Evolutionary conservation across 2,797 vertebrate genomes (phyloP).

Genomic region (Enteromius trimaculatus): DNA sequence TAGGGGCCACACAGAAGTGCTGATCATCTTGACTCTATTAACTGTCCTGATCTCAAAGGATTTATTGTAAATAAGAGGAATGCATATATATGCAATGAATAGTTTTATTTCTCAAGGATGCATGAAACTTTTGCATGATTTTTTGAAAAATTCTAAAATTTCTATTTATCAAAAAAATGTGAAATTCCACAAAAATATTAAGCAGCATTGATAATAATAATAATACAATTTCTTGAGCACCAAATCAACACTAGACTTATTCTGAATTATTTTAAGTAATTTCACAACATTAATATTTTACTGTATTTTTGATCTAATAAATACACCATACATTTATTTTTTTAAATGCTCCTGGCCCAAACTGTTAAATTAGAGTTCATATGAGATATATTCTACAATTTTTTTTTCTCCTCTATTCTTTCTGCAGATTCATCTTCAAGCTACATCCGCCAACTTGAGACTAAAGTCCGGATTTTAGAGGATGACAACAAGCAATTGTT

Average conservation of each 20-base stretch:
- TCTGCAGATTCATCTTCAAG: constrained; percentile 80
- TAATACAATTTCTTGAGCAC: not conserved
- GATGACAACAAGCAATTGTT: constrained; percentile 86
- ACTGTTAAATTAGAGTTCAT: not conserved
- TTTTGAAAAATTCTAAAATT: not conserved
- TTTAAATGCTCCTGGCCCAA: not conserved
- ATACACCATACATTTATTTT: not conserved
- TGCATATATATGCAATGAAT: not conserved
- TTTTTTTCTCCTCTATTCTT: not conserved
- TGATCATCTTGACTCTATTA: constrained; percentile 19
- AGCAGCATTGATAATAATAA: not conserved
- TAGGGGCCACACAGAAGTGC: constrained; percentile 9
- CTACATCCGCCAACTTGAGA: constrained; percentile 87
- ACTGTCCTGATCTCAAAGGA: not conserved
- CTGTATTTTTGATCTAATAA: not conserved
- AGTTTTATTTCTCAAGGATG: not conserved
- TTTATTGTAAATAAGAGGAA: not conserved
- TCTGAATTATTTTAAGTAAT: not conserved
- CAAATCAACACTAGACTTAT: not conserved
- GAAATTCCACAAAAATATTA: not conserved
- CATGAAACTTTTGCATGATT: not conserved
- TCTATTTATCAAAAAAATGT: not conserved
- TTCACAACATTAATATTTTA: not conserved
- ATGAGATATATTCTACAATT: not conserved
- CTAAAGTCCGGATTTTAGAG: constrained; percentile 86